Percentiles rank a stretch among this genome's conserved stretches.
Conservation (phyloP, 2,888 invertebrate genomes). For the Harpalus rubripes region DNA sequence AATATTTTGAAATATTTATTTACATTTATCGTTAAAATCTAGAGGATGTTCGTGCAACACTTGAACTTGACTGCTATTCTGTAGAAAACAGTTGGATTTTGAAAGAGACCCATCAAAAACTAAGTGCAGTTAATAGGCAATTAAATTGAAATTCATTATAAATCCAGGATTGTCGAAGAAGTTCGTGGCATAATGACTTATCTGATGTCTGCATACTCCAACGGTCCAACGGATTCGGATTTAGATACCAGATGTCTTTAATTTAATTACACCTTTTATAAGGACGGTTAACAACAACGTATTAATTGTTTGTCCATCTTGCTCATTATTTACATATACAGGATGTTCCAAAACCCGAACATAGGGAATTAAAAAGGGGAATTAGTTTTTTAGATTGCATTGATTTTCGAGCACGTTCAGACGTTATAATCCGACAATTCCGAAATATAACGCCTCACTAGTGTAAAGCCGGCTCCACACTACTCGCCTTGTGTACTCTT, state of each 20-base stretch:
- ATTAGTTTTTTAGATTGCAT: no score
- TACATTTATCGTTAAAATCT: constrained; percentile 5
- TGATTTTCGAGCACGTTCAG: no score
- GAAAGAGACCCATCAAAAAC: constrained; percentile 9
- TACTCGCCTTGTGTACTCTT: no score
- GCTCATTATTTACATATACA: no score
- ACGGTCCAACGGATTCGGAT: background rate
- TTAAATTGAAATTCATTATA: constrained; percentile 41
- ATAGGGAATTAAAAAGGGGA: no score
- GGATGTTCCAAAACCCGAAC: no score
- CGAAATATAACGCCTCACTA: no score
- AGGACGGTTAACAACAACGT: no score
- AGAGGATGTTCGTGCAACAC: background rate
- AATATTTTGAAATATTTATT: constrained; percentile 23
- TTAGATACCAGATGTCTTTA: background rate
- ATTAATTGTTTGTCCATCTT: no score
- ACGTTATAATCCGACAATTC: no score
- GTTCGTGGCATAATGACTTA: background rate
- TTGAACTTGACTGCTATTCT: constrained; percentile 5
- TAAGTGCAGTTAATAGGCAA: constrained; percentile 27
- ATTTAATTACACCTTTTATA: background rate
- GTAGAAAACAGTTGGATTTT: constrained; percentile 31
- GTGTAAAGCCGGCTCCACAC: no score
- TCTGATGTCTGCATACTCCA: background rate
- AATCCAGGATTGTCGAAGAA: constrained; percentile 5